Evolutionary conservation across 2,113 vertebrate species (phyloP).

Genomic region (Cyprinodon variegatus): DNA sequence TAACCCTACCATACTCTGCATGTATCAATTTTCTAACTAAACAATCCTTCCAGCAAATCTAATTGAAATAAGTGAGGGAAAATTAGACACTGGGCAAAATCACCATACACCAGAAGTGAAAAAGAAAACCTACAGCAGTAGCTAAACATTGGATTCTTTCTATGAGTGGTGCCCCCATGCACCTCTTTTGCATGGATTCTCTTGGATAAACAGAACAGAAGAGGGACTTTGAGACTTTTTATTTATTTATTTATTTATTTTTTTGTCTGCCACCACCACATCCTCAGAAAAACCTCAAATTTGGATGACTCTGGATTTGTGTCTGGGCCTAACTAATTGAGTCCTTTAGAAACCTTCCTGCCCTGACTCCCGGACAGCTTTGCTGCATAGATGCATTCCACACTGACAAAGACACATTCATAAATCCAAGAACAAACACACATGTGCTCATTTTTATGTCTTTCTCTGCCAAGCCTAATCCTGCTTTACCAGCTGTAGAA

Average conservation of each 20-base stretch:
- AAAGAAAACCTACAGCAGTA: constrained; percentile 41
- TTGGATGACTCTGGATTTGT: constrained; percentile 72
- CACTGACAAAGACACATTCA: constrained; percentile 37
- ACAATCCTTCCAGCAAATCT: constrained; percentile 26
- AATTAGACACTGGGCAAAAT: constrained; percentile 55
- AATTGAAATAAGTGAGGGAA: constrained; percentile 34
- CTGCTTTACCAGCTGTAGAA: constrained; percentile 72
- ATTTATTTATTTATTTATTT: constrained; percentile 53
- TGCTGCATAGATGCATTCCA: constrained; percentile 37
- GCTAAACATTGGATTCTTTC: constrained; percentile 68
- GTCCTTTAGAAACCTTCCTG: constrained; percentile 70
- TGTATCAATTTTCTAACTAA: constrained; percentile 20
- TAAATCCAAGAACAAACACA: constrained; percentile 39
- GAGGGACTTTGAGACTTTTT: constrained; percentile 64
- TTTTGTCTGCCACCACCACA: constrained; percentile 48
- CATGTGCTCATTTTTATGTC: constrained; percentile 64
- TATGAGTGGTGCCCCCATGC: constrained; percentile 60
- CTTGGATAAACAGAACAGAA: constrained; percentile 64
- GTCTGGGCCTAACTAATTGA: constrained; percentile 80
- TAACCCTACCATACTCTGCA: background rate
- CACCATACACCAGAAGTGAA: constrained; percentile 57
- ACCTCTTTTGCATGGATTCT: constrained; percentile 68
- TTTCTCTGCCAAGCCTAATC: constrained; percentile 79
- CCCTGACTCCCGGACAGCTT: constrained; percentile 67
- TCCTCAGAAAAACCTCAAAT: constrained; percentile 67